Evolutionary conservation across 2,888 invertebrate genomes (phyloP).

Genomic region (Euproctis similis): DNA sequence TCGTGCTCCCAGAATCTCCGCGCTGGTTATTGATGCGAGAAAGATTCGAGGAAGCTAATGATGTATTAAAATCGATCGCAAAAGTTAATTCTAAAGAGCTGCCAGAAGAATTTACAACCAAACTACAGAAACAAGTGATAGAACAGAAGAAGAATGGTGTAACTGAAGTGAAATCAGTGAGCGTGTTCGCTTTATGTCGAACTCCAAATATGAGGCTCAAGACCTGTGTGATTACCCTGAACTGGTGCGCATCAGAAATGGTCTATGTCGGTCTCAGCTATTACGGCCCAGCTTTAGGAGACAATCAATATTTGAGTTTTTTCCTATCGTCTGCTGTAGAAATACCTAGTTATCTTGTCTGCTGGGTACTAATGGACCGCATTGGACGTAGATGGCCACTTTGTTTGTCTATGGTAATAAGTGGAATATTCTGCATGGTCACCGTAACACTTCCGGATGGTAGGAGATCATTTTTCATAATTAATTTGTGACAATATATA

Average conservation of each 20-base stretch:
- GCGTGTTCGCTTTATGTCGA: slow-evolving; percentile 80
- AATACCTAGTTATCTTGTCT: slow-evolving; percentile 90
- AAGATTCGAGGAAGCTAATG: slow-evolving; percentile 86
- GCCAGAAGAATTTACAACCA: slow-evolving; percentile 82
- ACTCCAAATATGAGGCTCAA: slow-evolving; percentile 94
- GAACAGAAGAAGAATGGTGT: slow-evolving; percentile 76
- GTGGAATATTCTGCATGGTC: slow-evolving; percentile 88
- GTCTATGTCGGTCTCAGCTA: slow-evolving; percentile 94
- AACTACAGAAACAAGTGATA: slow-evolving; percentile 83
- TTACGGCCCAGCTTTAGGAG: slow-evolving; percentile 91
- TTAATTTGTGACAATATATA: slow-evolving; percentile 8
- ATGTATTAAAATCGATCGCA: slow-evolving; percentile 85
- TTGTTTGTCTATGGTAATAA: slow-evolving; percentile 88
- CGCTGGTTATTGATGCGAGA: slow-evolving; percentile 92
- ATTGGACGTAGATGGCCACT: slow-evolving; percentile 93
- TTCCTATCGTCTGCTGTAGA: slow-evolving; percentile 91
- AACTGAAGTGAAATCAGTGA: slow-evolving; percentile 50
- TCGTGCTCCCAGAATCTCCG: slow-evolving; percentile 92
- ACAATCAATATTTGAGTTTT: slow-evolving; percentile 91
- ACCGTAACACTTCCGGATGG: slow-evolving; percentile 89
- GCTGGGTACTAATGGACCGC: slow-evolving; percentile 92
- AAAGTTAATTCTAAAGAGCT: slow-evolving; percentile 84
- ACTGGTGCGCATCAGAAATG: slow-evolving; percentile 95
- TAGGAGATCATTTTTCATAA: slow-evolving; percentile 38
- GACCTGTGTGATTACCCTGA: slow-evolving; percentile 88